Percentiles rank a stretch among this genome's conserved stretches.
Conservation (phyloP, 2,888 invertebrate genomes). For the Sialis fuliginosa region DNA sequence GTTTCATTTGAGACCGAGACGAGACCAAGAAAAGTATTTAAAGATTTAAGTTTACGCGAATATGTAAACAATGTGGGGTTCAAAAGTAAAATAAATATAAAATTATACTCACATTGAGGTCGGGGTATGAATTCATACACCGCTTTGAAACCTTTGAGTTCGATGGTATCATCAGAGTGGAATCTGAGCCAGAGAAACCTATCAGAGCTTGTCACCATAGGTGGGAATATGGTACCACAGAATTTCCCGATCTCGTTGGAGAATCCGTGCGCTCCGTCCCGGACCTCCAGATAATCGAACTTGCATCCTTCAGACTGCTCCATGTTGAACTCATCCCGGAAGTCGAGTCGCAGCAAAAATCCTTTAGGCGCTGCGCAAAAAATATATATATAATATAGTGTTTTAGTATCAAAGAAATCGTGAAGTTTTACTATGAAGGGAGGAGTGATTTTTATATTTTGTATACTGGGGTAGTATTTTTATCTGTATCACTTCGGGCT, state of each 20-base stretch:
- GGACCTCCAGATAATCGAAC: conserved; percentile 66
- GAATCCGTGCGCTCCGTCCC: conserved; percentile 67
- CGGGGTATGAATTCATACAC: conserved; percentile 48
- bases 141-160: conserved; percentile 61
- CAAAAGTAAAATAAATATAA: background rate
- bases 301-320: conserved; percentile 49
- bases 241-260: conserved; percentile 44
- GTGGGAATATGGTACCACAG: conserved; percentile 56
- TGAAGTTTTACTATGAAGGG: too few species aligned
- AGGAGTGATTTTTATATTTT: too few species aligned
- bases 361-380: conserved; percentile 35
- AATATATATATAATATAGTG: background rate
- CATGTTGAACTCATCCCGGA: conserved; percentile 60
- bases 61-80: too few species aligned
- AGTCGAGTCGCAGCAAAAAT: conserved; percentile 54
- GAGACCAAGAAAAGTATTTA: too few species aligned
- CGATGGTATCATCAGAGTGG: conserved; percentile 63
- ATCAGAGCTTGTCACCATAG: conserved; percentile 51
- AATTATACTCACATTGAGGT: conserved; percentile 32
- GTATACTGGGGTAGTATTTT: too few species aligned
- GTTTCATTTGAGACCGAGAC: too few species aligned
- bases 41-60: too few species aligned
- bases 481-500: too few species aligned
- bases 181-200: conserved; percentile 64
- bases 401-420: too few species aligned